These are phyloP conservation scores for Dicyrtomina minuta DNA, from an alignment of 2,888 invertebrate species.

Conservation along the genomic window DNA sequence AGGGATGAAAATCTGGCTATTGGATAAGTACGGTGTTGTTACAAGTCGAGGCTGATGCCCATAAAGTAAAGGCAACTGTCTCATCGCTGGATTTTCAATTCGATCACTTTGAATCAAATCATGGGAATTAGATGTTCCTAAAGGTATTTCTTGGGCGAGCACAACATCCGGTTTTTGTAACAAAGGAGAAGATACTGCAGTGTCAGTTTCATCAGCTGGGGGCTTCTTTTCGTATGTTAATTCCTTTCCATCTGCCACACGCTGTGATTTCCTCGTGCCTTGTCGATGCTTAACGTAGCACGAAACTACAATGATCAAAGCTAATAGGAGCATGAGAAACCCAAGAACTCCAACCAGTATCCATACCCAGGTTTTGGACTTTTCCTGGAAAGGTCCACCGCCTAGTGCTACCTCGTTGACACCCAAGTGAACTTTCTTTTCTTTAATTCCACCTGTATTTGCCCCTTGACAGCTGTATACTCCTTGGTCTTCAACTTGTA, in stretches of 20 bases:
- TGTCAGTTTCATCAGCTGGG: neutral
- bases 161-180: neutral
- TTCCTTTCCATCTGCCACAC: neutral
- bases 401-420: neutral
- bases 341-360: conserved; percentile 16
- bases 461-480: conserved; percentile 2
- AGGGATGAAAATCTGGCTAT: conserved; percentile 4
- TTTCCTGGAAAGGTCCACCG: neutral
- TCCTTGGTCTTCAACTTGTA: neutral
- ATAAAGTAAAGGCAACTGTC: neutral
- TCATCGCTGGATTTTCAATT: neutral
- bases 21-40: neutral
- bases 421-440: neutral
- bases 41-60: neutral
- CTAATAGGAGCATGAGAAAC: neutral
- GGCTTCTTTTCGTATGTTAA: neutral
- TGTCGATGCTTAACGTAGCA: neutral
- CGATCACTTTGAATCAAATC: neutral
- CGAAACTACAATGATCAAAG: neutral
- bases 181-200: neutral
- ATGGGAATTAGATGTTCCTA: neutral
- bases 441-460: neutral
- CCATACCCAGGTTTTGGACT: conserved; percentile 9
- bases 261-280: conserved; percentile 1
- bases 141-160: too few species aligned